These are phyloP conservation scores for Leptinotarsa haldemani DNA, from an alignment of 2,888 invertebrate species.

Conservation along the genomic window DNA sequence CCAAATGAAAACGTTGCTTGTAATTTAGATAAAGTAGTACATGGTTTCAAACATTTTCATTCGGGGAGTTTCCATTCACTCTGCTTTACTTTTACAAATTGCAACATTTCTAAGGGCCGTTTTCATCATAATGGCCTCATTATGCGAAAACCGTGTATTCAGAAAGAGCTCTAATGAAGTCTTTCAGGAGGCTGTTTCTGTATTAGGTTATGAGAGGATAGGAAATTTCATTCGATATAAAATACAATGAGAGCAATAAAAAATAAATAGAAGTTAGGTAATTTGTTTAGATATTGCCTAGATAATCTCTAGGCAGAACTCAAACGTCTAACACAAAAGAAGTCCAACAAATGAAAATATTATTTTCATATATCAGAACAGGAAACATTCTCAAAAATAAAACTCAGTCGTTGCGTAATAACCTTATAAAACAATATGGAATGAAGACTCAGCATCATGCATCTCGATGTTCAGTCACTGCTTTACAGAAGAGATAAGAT, in stretches of 20 bases:
- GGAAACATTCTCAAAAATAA: too few relatives aligned
- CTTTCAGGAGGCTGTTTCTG: background rate
- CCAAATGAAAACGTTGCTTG: conserved; percentile 57
- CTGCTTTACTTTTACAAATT: conserved; percentile 61
- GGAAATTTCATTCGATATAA: background rate
- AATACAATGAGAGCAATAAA: background rate
- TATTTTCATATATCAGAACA: too few relatives aligned
- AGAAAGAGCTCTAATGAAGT: conserved; percentile 30
- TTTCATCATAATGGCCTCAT: conserved; percentile 47
- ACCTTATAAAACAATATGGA: too few relatives aligned
- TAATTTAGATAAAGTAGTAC: conserved; percentile 60
- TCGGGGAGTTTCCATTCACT: conserved; percentile 51
- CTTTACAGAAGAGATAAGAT: too few relatives aligned
- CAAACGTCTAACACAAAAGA: too few relatives aligned
- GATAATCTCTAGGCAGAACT: too few relatives aligned
- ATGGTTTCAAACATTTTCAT: conserved; percentile 51
- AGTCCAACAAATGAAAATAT: too few relatives aligned
- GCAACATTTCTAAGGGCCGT: conserved; percentile 54
- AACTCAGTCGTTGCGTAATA: too few relatives aligned
- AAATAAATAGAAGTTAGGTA: background rate
- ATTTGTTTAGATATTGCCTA: background rate
- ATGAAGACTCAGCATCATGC: too few relatives aligned
- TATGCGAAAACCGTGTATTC: conserved; percentile 30
- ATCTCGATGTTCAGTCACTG: too few relatives aligned
- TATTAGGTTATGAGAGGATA: background rate